Conservation (phyloP, 2,888 invertebrate species). For the Ormyrus nitidulus region DNA sequence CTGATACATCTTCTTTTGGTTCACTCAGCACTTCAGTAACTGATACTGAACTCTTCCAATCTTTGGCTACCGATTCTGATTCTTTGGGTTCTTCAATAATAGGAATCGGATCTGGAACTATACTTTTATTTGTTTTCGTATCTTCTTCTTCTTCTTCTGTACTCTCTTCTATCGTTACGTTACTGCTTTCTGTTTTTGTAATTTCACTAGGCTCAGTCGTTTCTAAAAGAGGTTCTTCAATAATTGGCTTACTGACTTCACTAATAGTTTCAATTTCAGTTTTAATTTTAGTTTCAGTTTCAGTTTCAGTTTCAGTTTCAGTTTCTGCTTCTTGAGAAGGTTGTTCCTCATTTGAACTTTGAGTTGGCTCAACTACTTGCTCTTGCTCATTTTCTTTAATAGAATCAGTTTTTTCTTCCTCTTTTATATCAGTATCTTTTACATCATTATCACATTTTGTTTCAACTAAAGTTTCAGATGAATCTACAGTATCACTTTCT, state of each 20-base stretch:
- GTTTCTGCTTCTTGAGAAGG: constrained; percentile 27
- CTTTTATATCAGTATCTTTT: constrained; percentile 1
- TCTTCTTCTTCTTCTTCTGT: constrained; percentile 62
- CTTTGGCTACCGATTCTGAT: constrained; percentile 53
- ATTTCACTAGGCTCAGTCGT: constrained; percentile 13
- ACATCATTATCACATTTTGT: constrained; percentile 28
- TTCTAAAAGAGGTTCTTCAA: constrained; percentile 58
- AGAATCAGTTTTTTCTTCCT: constrained; percentile 20
- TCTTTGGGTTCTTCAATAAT: constrained; percentile 69
- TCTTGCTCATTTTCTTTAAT: constrained; percentile 14
- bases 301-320: constrained; percentile 16
- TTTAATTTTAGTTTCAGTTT: no score
- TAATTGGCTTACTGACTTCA: constrained; percentile 53
- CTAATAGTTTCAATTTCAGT: no score
- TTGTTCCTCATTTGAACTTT: constrained; percentile 31
- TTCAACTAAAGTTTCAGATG: constrained; percentile 3
- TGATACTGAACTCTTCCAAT: constrained; percentile 59
- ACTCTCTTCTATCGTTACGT: constrained; percentile 65
- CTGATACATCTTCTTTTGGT: constrained; percentile 42
- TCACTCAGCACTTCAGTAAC: constrained; percentile 60
- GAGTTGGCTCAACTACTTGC: neutral
- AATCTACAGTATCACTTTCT: constrained; percentile 29
- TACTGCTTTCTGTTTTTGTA: constrained; percentile 16
- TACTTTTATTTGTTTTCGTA: constrained; percentile 60
- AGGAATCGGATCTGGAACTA: constrained; percentile 68